Conservation (phyloP, 2,113 vertebrate genomes). For the Diadophis punctatus region DNA sequence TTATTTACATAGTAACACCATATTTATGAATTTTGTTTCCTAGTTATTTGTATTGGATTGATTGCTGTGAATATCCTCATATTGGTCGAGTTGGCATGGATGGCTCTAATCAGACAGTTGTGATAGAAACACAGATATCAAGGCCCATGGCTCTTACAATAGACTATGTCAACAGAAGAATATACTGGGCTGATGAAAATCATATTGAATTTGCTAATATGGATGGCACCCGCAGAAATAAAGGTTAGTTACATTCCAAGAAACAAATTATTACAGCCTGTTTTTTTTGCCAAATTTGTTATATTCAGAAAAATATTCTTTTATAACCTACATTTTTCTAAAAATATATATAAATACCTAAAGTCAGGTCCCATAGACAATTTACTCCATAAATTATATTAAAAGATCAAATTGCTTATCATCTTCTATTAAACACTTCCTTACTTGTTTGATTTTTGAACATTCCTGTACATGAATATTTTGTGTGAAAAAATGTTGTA, state of each 20-base stretch:
- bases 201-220: slow-evolving; percentile 95
- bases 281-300: neutral
- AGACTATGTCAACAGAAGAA: slow-evolving; percentile 92
- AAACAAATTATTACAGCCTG: neutral
- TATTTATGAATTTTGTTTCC: slow-evolving; percentile 44
- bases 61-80: slow-evolving; percentile 90
- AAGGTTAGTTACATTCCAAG: slow-evolving; percentile 73
- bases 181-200: slow-evolving; percentile 97
- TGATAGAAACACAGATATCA: slow-evolving; percentile 89
- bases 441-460: neutral
- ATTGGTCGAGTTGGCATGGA: slow-evolving; percentile 96
- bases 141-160: slow-evolving; percentile 91
- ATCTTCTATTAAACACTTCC: neutral
- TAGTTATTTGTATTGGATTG: slow-evolving; percentile 97
- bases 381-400: neutral
- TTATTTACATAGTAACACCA: slow-evolving; percentile 10
- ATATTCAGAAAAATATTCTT: neutral
- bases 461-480: neutral
- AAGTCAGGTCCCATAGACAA: neutral
- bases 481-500: neutral
- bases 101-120: slow-evolving; percentile 81
- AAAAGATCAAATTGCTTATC: neutral
- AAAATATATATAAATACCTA: neutral
- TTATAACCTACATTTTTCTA: neutral
- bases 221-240: slow-evolving; percentile 88